Evolutionary conservation across 2,888 invertebrate genomes (phyloP).

Genomic region (Tachina lurida): DNA sequence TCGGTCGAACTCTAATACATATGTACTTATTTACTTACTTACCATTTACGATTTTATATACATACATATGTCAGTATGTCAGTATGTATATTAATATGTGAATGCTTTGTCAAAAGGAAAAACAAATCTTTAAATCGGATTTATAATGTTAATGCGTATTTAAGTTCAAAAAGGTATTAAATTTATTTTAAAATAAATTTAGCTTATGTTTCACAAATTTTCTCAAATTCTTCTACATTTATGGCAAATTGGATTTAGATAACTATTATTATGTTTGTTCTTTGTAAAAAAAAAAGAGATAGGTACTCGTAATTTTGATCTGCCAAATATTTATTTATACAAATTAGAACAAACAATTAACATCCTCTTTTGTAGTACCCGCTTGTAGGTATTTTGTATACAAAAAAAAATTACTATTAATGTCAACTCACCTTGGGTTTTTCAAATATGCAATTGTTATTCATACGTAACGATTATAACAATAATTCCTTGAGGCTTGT

Average conservation of each 20-base stretch:
- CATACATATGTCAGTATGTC: no score
- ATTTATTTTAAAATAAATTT: slow-evolving; percentile 42
- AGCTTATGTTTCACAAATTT: slow-evolving; percentile 8
- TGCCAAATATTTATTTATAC: background rate
- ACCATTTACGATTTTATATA: background rate
- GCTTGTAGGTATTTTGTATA: background rate
- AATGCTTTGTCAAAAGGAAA: slow-evolving; percentile 13
- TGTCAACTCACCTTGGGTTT: slow-evolving; percentile 28
- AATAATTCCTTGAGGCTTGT: slow-evolving; percentile 34
- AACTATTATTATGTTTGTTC: background rate
- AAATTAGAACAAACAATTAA: background rate
- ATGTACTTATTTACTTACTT: background rate
- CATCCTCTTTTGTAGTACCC: background rate
- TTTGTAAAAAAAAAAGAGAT: background rate
- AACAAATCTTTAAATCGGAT: slow-evolving; percentile 62
- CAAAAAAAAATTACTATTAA: background rate
- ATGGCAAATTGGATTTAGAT: background rate
- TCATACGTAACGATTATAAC: slow-evolving; percentile 25
- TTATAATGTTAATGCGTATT: slow-evolving; percentile 64
- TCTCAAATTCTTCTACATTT: background rate
- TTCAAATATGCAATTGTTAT: slow-evolving; percentile 28
- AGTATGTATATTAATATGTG: background rate
- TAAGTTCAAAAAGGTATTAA: slow-evolving; percentile 60
- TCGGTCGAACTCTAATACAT: no score
- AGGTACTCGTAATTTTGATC: background rate